Evolutionary conservation across 2,797 vertebrate species (phyloP), one percentile per base, ranked within the genome.

Genomic region (Pelodytes ibericus): DNA sequence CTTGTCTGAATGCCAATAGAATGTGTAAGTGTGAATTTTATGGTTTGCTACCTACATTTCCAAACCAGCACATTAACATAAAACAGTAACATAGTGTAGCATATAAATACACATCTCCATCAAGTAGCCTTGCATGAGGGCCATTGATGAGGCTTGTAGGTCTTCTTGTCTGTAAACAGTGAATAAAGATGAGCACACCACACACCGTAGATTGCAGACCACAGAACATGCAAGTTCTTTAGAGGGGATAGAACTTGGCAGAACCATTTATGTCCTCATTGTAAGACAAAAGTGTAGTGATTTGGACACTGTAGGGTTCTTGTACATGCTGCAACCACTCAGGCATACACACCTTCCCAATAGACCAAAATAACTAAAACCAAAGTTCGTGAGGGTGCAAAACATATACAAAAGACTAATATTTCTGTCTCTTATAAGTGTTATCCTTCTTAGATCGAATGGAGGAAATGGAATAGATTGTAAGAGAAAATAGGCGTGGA

Each of bases 161-260:
- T 70, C 58, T 70, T 57, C 66, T 53, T 39, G 20, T 25, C 74
- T 41, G 66, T 76, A 76, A 70, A 75, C 44, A 69, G 47, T 75
- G 58, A 75, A 75, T 75, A 75, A 75, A 75, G 65, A 69, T 75
- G 74, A 75, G 65, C 74, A 62, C 58, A 62, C 58, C 36, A 5
- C 30, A 31, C 62, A 53, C 61, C 26, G 53, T 53, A 24, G 41
- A 75, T 33, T 39, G 44, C 41, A 68, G 59, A 70, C 74, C 66
- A 76, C 66, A 69, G 44, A 76, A 63, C 44, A 59, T 49, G 13
- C 13, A 16, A 29, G 22, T 49, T 53, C 36, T 60, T 53, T 41
- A 68, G 73, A 74, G 72, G 25, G 64, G 26, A 68, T 2, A 41
- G 27, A 22, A 36, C 39, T 36, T 29, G 53, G 63, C 10, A 33